These are phyloP conservation scores for Adineta ricciae DNA, from an alignment of 2,888 invertebrate species.

Conservation along the genomic window DNA sequence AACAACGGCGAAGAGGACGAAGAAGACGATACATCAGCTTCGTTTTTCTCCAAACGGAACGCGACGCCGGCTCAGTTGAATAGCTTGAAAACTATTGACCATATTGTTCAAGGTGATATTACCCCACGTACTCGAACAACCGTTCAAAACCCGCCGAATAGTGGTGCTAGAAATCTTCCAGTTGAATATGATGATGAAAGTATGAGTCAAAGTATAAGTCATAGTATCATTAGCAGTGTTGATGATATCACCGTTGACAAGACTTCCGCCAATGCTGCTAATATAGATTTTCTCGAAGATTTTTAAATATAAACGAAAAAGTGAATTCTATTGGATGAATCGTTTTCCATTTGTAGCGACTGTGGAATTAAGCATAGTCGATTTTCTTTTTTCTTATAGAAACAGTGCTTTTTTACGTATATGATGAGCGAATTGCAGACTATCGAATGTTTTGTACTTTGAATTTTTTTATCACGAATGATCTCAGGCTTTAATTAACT, in stretches of 20 bases:
- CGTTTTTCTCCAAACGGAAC: neutral
- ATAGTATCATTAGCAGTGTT: neutral
- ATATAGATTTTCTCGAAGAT: conserved; percentile 12
- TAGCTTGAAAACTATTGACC: neutral
- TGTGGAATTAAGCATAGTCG: neutral
- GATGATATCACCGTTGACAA: neutral
- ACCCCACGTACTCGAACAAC: neutral
- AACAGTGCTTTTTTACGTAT: neutral
- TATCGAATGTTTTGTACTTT: neutral
- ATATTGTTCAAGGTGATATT: neutral
- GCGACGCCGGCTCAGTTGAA: neutral
- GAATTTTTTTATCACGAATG: too few relatives aligned
- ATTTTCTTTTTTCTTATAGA: neutral
- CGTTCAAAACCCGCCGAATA: neutral
- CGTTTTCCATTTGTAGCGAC: neutral
- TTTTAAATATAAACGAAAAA: neutral
- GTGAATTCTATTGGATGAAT: neutral
- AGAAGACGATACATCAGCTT: neutral
- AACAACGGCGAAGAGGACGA: neutral
- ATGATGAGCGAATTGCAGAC: neutral
- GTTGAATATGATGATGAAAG: neutral
- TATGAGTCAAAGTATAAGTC: neutral
- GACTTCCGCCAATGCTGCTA: neutral
- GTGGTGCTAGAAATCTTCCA: neutral
- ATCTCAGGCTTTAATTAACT: too few relatives aligned